Evolutionary conservation across 2,113 vertebrate species (phyloP).

Genomic region (Ornithorhynchus anatinus): DNA sequence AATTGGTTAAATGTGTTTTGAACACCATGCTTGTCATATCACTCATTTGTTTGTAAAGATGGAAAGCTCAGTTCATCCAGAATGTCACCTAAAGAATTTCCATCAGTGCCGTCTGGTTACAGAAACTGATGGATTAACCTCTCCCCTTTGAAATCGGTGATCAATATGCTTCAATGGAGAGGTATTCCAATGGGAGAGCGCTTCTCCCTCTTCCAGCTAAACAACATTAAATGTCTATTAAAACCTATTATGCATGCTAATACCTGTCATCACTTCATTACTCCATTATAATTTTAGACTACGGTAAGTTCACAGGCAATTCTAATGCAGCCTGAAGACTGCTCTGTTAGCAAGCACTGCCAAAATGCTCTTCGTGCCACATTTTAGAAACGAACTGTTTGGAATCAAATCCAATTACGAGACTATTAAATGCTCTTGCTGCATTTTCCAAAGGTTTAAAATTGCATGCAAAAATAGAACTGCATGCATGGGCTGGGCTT

Average conservation of each 20-base stretch:
- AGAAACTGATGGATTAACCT: conserved; percentile 91
- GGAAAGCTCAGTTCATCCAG: conserved; percentile 83
- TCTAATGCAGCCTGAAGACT: conserved; percentile 40
- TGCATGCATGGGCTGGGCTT: not conserved
- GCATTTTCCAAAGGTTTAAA: conserved; percentile 18
- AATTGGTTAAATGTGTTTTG: conserved; percentile 94
- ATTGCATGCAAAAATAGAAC: not conserved
- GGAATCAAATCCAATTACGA: conserved; percentile 41
- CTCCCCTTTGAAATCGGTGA: conserved; percentile 84
- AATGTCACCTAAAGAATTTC: conserved; percentile 89
- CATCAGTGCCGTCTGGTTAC: conserved; percentile 77
- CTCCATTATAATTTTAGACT: conserved; percentile 51
- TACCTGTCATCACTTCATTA: conserved; percentile 79
- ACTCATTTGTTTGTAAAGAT: conserved; percentile 93
- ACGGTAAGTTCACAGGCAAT: conserved; percentile 53
- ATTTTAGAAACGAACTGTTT: conserved; percentile 44
- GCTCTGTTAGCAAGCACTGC: conserved; percentile 21
- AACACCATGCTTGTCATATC: conserved; percentile 94
- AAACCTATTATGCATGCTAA: conserved; percentile 78
- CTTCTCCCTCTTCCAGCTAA: conserved; percentile 67
- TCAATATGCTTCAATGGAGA: conserved; percentile 82
- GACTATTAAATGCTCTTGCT: conserved; percentile 8
- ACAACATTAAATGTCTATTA: conserved; percentile 77
- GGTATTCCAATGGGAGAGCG: conserved; percentile 75
- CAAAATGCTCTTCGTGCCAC: conserved; percentile 38